Base-by-base conservation (phyloP, 2,113 vertebrate genomes). In the Phrynosoma blainvillii region DNA sequence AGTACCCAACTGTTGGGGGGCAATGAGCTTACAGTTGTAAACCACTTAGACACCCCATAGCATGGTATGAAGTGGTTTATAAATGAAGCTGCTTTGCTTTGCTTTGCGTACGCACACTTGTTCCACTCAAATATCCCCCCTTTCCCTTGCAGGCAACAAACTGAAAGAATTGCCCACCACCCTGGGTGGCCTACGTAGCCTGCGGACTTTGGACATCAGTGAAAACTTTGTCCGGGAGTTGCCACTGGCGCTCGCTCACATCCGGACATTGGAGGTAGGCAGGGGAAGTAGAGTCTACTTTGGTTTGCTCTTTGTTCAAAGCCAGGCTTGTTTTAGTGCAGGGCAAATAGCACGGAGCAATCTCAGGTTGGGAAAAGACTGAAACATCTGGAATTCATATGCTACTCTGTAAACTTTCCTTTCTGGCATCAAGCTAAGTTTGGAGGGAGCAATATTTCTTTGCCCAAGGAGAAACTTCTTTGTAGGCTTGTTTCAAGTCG, bases 221-320 rank as follows among this genome's bases (percentile, higher is more conserved):
- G 98, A 97, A 66, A 99, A 99, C 2, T 70, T 4, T 30, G 94
- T 99, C 42, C 92, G n/a, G 75, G 95, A 96, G 18, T 94, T 99
- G 85, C 98, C 98, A 0, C 96, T 93, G 91, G 81, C 65, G 3
- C 93, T 99, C 94, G 98, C 97, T 0, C 94, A 96, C 0, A 85
- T 97, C 86, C 97, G 96, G 11, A 98, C 97, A 0, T 95, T 99
- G 30, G 97, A 99, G 98, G 98, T 99, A 68, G 36, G 52, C 4
- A 3, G 59, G 77, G 59, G 27, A 10, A 54, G 47, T 40, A 1
- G 12, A 20, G 4, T 77, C 27, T 36, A 36, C 36, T 36, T 36
- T 36, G 36, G 36, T 36, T 36, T 36, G 36, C 36, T 36, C 36
- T 36, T 36, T 36, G 36, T 36, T 36, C 36, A 36, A 36, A 36